Conservation (phyloP, 2,888 invertebrate species). For the Metellina segmentata region DNA sequence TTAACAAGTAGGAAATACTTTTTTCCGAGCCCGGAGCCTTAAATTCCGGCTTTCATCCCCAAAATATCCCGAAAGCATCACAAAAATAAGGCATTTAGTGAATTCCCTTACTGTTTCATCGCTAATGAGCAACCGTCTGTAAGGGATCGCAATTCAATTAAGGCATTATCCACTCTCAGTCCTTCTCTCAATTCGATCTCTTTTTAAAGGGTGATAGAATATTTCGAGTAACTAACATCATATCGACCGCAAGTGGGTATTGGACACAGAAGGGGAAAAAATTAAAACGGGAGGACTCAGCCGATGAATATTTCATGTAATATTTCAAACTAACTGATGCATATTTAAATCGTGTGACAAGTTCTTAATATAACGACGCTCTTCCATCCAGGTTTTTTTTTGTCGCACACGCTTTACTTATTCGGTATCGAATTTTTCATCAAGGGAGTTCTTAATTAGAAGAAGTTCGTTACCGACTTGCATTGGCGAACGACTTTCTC, state of each 20-base stretch:
- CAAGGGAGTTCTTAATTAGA: constrained; percentile 57
- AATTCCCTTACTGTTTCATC: constrained; percentile 20
- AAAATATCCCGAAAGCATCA: constrained; percentile 9
- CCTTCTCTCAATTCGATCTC: neutral
- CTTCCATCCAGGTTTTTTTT: neutral
- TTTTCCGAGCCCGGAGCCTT: neutral
- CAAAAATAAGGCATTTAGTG: constrained; percentile 49
- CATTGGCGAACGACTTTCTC: neutral
- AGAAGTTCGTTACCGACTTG: constrained; percentile 3
- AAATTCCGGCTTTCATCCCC: neutral
- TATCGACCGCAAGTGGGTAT: constrained; percentile 26
- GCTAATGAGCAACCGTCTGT: constrained; percentile 40
- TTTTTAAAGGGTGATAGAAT: constrained; percentile 17
- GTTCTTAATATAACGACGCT: constrained; percentile 28
- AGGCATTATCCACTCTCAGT: constrained; percentile 5
- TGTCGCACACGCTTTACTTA: neutral
- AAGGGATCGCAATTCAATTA: constrained; percentile 60
- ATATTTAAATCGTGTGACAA: constrained; percentile 53
- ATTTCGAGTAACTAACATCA: constrained; percentile 32
- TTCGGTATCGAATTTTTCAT: constrained; percentile 58
- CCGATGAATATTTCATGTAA: constrained; percentile 69
- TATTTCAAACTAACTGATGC: constrained; percentile 57
- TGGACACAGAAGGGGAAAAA: neutral
- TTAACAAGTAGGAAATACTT: constrained; percentile 22
- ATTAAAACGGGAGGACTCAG: constrained; percentile 4